Base-by-base conservation (phyloP, 2,113 vertebrate genomes). In the Acinonyx jubatus region DNA sequence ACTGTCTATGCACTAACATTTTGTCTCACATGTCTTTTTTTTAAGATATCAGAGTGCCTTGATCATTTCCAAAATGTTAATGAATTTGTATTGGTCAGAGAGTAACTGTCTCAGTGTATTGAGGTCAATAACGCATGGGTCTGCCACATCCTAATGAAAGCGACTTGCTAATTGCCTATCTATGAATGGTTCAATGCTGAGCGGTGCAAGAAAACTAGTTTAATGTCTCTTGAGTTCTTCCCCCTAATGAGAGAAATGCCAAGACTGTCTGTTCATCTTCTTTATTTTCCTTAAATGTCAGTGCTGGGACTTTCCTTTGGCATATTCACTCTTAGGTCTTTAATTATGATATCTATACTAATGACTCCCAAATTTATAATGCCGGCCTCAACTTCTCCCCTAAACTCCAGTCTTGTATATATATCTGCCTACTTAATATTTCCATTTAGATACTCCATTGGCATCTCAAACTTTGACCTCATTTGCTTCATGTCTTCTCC, bases 281-380 rank as follows among this genome's bases (percentile, higher is more conserved):
- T 84, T 94, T 80, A 82, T n/a, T 36, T 73, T 41, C 52, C 41
- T 31, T 74, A 86, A 91, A 94, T 83, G 38, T 69, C 38, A 93
- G n/a, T n/a, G 3, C 27, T 50, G 31, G 57, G 27, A 95, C 18
- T 78, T 87, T 74, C 1, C 27, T 63, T 87, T 79, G 11, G 19
- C 83, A 27, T 3, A 50, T 14, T 88, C 38, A 80, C 6, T 87
- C 12, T 0, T n/a, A 11, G 23, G 18, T 73, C 41, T 84, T 92
- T 87, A 80, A 91, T 94, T 94, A 52, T 41, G 81, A 48, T 79
- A 10, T 74, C 4, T 71, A 48, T 15, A 12, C 13, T 48, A 52
- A 63, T 74, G 65, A 55, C 57, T 65, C 68, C 2, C 31, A 79
- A 38, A 36, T 93, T 78, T 91, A 55, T 73, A 79, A 95, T 76